A percentile compares a stretch with the other conserved stretches of the same genome.
phyloP scores from a whole-genome alignment of 1,140 invertebrate species.

The Chrysoperla carnea region DNA sequence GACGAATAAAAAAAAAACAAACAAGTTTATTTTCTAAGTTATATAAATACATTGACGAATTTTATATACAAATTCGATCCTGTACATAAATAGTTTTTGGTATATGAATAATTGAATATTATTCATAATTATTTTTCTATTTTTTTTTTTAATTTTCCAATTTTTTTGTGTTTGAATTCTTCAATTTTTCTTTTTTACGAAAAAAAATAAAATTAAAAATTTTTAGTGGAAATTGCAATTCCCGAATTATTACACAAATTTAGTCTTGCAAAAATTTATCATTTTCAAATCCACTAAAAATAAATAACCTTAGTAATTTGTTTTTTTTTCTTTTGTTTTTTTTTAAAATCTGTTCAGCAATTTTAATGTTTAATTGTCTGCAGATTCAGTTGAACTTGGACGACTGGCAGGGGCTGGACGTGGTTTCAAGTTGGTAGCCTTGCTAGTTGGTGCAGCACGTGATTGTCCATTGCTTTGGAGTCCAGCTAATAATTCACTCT shows the following conservation, averaged over 20 bases:
- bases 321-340: background rate
- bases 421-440: conserved; percentile 30
- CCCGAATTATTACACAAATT: background rate
- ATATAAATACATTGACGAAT: no score
- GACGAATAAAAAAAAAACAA: no score
- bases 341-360: background rate
- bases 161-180: no score
- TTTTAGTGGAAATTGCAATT: background rate
- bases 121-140: no score
- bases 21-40: no score
- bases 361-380: conserved; percentile 9
- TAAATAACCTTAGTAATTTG: background rate
- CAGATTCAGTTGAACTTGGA: conserved; percentile 12
- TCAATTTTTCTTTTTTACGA: background rate
- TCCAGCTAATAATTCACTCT: conserved; percentile 71
- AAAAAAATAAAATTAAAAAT: background rate
- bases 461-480: conserved; percentile 41
- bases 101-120: no score
- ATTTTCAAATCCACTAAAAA: background rate
- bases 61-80: no score
- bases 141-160: no score
- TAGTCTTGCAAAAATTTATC: background rate
- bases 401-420: conserved; percentile 21
- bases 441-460: conserved; percentile 24
- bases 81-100: no score